Base-by-base conservation (phyloP, 2,888 invertebrate genomes). In the Scaptomyza caliginosa region DNA sequence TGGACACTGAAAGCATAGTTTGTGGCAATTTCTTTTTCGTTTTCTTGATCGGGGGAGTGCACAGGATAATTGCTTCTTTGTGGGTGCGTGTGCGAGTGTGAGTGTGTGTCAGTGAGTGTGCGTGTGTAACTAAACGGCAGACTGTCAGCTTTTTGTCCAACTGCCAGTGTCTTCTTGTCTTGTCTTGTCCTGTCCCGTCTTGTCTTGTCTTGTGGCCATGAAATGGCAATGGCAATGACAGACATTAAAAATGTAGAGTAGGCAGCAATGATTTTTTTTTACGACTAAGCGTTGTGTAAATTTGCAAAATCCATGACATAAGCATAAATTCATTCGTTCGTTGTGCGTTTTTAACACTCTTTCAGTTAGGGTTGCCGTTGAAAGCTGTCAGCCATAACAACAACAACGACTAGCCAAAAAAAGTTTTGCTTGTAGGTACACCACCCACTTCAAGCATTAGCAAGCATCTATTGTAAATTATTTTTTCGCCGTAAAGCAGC, bases 191-290 rank as follows among this genome's bases (percentile, higher is more conserved):
- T 24, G 39, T 39, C 49, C 23, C 17, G 38, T 38, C 49, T n/a
- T 23, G 26, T 23, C 38, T 28, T 58, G 74, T 57, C 67, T 65
- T 74, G 64, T 52, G 70, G 57, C 58, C 72, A 75, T 67, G 63
- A 74, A 76, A 64, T 64, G 40, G 63, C 65, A 71, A 66, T 67
- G 77, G 66, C 60, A 57, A 65, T 78, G 72, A 40, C 66, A 64
- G 64, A 81, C 85, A 86, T 82, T 87, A 82, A 87, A 83, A 85
- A 78, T 83, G 74, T 85, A 71, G 72, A 77, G 67, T 72, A 69
- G 82, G 51, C 67, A 56, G 38, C 56, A 59, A 51, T 42, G 49
- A 43, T 54, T 52, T 69, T 64, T 66, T 82, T 84, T 77, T 74
- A 86, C 77, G 72, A 84, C 66, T 59, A 63, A 81, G 72, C 74